phyloP scores from a whole-genome alignment of 2,888 invertebrate genomes.

The Colostygia pectinataria region DNA sequence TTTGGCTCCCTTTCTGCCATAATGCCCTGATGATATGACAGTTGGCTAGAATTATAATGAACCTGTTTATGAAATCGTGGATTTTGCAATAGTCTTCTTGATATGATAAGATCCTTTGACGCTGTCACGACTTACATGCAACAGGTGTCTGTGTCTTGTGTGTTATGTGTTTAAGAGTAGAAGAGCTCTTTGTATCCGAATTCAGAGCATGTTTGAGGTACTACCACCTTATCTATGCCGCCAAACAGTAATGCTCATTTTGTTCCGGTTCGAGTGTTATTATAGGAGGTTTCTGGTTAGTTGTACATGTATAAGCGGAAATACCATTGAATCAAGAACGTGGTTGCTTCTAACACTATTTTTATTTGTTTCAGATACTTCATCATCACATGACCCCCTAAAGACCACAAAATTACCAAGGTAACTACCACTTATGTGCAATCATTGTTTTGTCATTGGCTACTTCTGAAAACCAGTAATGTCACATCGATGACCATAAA shows the following conservation, averaged over 20 bases:
- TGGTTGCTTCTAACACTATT: conserved; percentile 36
- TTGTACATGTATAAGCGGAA: too few relatives aligned
- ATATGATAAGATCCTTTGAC: not conserved
- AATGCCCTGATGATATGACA: conserved; percentile 36
- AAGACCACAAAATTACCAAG: conserved; percentile 70
- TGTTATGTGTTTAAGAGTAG: too few relatives aligned
- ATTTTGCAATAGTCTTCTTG: conserved; percentile 18
- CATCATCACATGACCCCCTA: conserved; percentile 56
- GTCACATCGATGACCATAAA: conserved; percentile 53
- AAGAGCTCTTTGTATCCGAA: too few relatives aligned
- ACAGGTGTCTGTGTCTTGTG: too few relatives aligned
- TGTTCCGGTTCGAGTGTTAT: too few relatives aligned
- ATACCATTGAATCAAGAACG: too few relatives aligned
- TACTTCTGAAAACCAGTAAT: conserved; percentile 37
- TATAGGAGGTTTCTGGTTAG: too few relatives aligned
- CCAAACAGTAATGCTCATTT: too few relatives aligned
- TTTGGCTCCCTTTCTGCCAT: conserved; percentile 34
- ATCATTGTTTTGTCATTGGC: conserved; percentile 47
- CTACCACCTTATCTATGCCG: too few relatives aligned
- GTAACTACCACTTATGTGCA: conserved; percentile 42
- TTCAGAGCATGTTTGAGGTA: too few relatives aligned
- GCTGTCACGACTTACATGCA: conserved; percentile 3
- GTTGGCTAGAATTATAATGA: conserved; percentile 31
- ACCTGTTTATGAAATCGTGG: conserved; percentile 29
- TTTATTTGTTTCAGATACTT: conserved; percentile 66